These are phyloP conservation scores for Apus apus DNA, from an alignment of 2,113 vertebrate genomes.

Conservation along the genomic window DNA sequence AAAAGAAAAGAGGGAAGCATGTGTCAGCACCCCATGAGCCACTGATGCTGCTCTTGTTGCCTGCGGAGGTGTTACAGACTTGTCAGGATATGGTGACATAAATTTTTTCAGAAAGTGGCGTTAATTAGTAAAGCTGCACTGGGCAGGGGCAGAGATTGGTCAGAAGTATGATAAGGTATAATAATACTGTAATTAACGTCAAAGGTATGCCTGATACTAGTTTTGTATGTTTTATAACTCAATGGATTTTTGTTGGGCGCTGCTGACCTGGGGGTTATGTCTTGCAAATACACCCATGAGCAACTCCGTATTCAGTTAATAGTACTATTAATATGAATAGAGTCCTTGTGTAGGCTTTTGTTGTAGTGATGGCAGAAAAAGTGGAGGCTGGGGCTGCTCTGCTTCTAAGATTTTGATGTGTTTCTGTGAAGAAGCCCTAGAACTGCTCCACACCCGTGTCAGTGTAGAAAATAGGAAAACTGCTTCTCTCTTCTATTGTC, in stretches of 20 bases:
- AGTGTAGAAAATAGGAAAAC: neutral
- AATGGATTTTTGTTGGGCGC: neutral
- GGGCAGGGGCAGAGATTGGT: neutral
- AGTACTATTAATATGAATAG: neutral
- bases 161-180: neutral
- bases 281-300: neutral
- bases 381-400: neutral
- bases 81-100: neutral
- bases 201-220: neutral
- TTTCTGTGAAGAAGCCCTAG: neutral
- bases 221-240: neutral
- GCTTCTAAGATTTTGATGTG: neutral
- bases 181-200: neutral
- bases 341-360: neutral
- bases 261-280: neutral
- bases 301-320: neutral
- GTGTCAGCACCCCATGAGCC: conserved; percentile 7
- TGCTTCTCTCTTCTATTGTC: neutral
- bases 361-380: neutral
- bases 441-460: neutral
- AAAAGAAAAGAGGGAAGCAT: neutral
- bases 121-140: neutral
- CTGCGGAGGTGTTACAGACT: neutral
- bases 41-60: neutral
- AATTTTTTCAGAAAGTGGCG: neutral